phyloP scores from a whole-genome alignment of 2,888 invertebrate species.

The Catocala sponsa region DNA sequence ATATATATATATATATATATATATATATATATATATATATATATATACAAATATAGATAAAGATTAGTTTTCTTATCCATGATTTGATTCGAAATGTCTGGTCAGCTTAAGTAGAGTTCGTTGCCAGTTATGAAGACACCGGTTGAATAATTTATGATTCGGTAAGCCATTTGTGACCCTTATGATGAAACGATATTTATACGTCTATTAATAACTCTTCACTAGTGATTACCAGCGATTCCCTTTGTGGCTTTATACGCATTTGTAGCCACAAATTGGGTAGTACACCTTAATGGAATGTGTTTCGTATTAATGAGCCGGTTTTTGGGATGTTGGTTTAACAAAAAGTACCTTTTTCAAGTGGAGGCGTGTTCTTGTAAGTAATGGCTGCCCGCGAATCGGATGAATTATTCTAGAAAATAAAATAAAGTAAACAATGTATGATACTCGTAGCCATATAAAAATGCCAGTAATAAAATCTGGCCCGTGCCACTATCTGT shows the following conservation, averaged over 20 bases:
- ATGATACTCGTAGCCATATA: too few relatives aligned
- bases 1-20: too few relatives aligned
- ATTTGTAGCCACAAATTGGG: conserved; percentile 1
- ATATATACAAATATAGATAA: too few relatives aligned
- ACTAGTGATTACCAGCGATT: neutral
- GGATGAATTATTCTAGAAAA: too few relatives aligned
- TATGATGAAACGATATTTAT: conserved; percentile 19
- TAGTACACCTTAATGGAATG: neutral
- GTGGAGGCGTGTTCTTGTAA: too few relatives aligned
- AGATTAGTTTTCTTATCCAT: too few relatives aligned
- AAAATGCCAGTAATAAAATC: too few relatives aligned
- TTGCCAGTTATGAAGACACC: conserved; percentile 30
- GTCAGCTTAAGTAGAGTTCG: conserved; percentile 30
- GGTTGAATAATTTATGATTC: conserved; percentile 53
- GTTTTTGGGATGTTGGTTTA: neutral
- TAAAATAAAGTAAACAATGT: too few relatives aligned
- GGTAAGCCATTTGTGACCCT: conserved; percentile 38
- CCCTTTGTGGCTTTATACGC: neutral
- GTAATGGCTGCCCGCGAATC: too few relatives aligned
- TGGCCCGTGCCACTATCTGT: too few relatives aligned
- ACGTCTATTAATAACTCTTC: conserved; percentile 13
- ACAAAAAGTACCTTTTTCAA: neutral
- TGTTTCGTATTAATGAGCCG: neutral
- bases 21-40: too few relatives aligned
- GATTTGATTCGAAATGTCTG: neutral